Conservation (phyloP, 2,888 invertebrate species). For the Octonoba sinensis region DNA sequence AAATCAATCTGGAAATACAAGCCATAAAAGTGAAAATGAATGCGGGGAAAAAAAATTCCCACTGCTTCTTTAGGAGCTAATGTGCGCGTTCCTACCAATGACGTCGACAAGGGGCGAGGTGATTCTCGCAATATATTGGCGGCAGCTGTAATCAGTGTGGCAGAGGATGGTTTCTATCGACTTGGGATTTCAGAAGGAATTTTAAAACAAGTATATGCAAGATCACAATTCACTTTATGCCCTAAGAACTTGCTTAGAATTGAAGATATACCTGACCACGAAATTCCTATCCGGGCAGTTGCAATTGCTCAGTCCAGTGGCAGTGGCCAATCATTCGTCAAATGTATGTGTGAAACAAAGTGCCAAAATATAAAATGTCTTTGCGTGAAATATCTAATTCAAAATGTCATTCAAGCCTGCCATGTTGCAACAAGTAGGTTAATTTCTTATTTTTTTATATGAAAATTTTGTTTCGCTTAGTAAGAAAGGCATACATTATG, state of each 20-base stretch:
- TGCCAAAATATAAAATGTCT: conserved; percentile 14
- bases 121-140: conserved; percentile 22
- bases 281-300: conserved; percentile 20
- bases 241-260: no score
- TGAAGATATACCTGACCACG: conserved; percentile 10
- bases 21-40: conserved; percentile 12
- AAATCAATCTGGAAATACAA: conserved; percentile 21
- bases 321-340: conserved; percentile 10
- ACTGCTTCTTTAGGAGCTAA: conserved; percentile 14
- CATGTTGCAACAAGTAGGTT: no score
- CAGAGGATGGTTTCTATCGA: conserved; percentile 1
- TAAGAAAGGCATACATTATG: no score
- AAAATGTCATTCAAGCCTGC: no score
- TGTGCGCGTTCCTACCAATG: conserved; percentile 15
- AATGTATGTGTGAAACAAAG: conserved; percentile 5
- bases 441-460: no score
- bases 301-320: conserved; percentile 9
- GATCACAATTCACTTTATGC: no score
- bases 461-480: no score
- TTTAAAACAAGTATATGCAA: no score
- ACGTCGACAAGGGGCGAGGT: conserved; percentile 16
- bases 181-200: no score
- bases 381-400: no score
- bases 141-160: conserved; percentile 14
- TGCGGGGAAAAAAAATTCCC: conserved; percentile 10